Evolutionary conservation across 2,797 vertebrate species (phyloP).

Genomic region (Lycodopsis pacificus): DNA sequence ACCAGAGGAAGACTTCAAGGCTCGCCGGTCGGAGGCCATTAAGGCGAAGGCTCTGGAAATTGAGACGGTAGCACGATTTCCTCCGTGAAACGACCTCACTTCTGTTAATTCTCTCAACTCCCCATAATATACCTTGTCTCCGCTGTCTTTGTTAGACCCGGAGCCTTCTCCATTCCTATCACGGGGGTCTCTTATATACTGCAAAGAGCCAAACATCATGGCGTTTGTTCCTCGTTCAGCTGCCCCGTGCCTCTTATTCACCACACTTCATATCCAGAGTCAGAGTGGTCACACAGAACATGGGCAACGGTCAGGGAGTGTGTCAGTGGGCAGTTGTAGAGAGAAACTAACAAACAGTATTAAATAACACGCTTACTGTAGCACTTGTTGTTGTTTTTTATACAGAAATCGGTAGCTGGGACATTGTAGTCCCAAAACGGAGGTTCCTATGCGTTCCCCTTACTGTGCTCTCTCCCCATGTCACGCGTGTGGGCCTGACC

Average conservation of each 20-base stretch:
- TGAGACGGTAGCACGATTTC: conserved; percentile 77
- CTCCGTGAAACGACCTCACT: conserved; percentile 14
- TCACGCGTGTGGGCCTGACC: conserved; percentile 9
- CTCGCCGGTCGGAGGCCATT: conserved; percentile 75
- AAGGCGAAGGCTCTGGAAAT: conserved; percentile 81
- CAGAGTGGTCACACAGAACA: not conserved
- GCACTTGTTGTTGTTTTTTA: no score
- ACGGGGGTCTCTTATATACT: not conserved
- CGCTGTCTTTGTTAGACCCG: not conserved
- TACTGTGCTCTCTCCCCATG: not conserved
- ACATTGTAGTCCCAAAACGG: not conserved
- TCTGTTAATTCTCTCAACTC: conserved; percentile 8
- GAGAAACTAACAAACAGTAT: not conserved
- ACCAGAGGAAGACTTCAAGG: conserved; percentile 67
- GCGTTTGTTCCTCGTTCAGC: not conserved
- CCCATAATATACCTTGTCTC: not conserved
- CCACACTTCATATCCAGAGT: not conserved
- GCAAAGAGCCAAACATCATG: not conserved
- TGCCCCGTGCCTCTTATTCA: not conserved
- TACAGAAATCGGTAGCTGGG: not conserved
- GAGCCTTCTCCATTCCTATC: not conserved
- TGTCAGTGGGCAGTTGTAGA: not conserved
- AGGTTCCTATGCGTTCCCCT: not conserved
- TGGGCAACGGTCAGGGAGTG: not conserved
- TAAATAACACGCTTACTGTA: not conserved